These are phyloP conservation scores for Thereva unica DNA, from an alignment of 2,888 invertebrate genomes.

Conservation along the genomic window DNA sequence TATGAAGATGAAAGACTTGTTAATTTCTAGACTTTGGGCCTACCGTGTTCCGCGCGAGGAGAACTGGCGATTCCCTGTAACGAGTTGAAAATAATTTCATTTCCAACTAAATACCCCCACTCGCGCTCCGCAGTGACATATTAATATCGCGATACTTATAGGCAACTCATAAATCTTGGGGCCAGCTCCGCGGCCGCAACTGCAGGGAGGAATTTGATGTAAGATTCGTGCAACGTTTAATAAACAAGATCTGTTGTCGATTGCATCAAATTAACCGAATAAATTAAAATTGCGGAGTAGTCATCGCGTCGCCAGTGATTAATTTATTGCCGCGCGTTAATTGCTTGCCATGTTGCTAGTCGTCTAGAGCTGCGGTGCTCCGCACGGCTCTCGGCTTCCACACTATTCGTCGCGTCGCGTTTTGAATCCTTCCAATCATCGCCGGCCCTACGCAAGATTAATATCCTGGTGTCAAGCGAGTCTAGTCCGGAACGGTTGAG, in stretches of 20 bases:
- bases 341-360: conserved; percentile 47
- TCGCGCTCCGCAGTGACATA: no score
- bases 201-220: neutral
- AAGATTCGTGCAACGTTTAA: conserved; percentile 23
- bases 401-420: neutral
- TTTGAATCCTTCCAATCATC: conserved; percentile 25
- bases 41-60: no score
- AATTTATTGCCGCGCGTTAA: conserved; percentile 50
- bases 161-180: neutral
- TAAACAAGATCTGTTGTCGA: conserved; percentile 31
- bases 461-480: conserved; percentile 24
- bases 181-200: neutral
- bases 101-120: no score
- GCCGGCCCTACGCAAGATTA: conserved; percentile 24
- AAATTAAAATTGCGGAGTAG: conserved; percentile 30
- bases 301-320: conserved; percentile 45
- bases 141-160: neutral
- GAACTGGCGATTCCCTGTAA: no score
- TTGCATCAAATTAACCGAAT: conserved; percentile 31
- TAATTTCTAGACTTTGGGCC: no score
- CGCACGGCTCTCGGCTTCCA: neutral
- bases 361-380: conserved; percentile 13
- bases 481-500: conserved; percentile 25
- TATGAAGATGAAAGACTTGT: no score
- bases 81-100: no score